phyloP scores from a whole-genome alignment of 2,797 vertebrate genomes.

The Malacoctenus gilli region DNA sequence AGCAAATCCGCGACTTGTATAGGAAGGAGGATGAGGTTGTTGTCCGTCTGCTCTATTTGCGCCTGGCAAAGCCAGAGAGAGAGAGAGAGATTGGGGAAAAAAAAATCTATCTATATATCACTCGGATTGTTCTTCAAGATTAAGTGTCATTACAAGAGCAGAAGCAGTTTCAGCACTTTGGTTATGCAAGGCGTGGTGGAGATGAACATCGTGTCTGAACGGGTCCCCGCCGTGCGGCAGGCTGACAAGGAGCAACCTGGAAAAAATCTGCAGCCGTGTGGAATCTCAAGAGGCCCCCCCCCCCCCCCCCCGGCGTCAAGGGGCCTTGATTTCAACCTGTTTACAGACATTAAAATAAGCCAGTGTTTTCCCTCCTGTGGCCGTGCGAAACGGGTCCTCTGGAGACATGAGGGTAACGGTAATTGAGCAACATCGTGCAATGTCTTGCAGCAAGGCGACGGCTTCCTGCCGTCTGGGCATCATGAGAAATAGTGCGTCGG shows the following conservation, averaged over 20 bases:
- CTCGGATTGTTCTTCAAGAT: background rate
- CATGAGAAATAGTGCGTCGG: slow-evolving; percentile 5
- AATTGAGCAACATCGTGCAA: slow-evolving; percentile 33
- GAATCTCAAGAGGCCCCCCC: background rate
- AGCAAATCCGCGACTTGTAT: slow-evolving; percentile 6
- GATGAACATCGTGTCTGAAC: slow-evolving; percentile 30
- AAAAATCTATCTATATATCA: background rate
- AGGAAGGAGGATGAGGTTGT: background rate
- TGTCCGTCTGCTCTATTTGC: background rate
- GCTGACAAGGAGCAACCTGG: no score
- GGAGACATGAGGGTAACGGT: slow-evolving; percentile 15
- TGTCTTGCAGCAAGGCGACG: slow-evolving; percentile 17
- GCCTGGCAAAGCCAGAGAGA: background rate
- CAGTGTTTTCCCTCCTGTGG: background rate
- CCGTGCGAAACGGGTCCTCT: background rate
- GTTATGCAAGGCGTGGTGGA: slow-evolving; percentile 41
- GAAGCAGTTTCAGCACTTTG: slow-evolving; percentile 19
- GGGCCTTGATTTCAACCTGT: background rate
- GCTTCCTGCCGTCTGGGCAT: slow-evolving; percentile 7
- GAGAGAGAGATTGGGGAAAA: no score
- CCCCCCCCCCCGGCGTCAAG: no score
- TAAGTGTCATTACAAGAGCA: background rate
- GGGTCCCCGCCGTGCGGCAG: background rate
- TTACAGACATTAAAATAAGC: background rate
- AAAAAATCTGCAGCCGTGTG: no score